phyloP scores from a whole-genome alignment of 2,888 invertebrate species.

The Mesopsocus fuscifrons region DNA sequence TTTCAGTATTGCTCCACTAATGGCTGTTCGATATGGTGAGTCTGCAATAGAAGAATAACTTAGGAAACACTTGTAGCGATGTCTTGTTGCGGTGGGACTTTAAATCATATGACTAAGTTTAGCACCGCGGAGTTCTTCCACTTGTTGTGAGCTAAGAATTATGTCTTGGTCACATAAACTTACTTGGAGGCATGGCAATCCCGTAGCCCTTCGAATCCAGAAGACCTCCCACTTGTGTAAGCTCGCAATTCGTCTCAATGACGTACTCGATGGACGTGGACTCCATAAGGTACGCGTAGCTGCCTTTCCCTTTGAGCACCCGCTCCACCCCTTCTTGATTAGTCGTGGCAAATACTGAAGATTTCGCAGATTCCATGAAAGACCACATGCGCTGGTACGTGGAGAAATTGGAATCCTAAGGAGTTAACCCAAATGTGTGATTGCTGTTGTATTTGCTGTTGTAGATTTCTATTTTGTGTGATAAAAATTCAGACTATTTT shows the following conservation, averaged over 20 bases:
- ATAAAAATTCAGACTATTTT: too few relatives aligned
- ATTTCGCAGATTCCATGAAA: conserved; percentile 76
- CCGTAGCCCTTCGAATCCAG: conserved; percentile 91
- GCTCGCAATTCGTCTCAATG: conserved; percentile 73
- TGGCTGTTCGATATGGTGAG: conserved; percentile 83
- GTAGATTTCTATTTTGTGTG: too few relatives aligned
- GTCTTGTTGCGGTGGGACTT: background rate
- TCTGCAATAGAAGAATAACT: conserved; percentile 37
- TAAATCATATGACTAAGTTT: too few relatives aligned
- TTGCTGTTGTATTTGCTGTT: background rate
- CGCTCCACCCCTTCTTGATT: conserved; percentile 83
- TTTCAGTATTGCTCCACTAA: conserved; percentile 85
- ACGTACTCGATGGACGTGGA: conserved; percentile 92
- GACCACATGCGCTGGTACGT: conserved; percentile 94
- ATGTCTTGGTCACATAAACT: conserved; percentile 24
- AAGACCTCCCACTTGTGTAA: conserved; percentile 80
- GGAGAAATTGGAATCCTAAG: conserved; percentile 78
- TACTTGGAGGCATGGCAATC: conserved; percentile 84
- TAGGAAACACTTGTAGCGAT: background rate
- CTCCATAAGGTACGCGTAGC: conserved; percentile 95
- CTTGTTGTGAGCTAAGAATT: too few relatives aligned
- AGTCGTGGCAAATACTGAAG: conserved; percentile 66
- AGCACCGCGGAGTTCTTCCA: too few relatives aligned
- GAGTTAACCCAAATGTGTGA: conserved; percentile 17
- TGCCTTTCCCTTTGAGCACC: conserved; percentile 64